Evolutionary conservation across 1,140 invertebrate species (phyloP).

Genomic region (Drosophila nikananu): DNA sequence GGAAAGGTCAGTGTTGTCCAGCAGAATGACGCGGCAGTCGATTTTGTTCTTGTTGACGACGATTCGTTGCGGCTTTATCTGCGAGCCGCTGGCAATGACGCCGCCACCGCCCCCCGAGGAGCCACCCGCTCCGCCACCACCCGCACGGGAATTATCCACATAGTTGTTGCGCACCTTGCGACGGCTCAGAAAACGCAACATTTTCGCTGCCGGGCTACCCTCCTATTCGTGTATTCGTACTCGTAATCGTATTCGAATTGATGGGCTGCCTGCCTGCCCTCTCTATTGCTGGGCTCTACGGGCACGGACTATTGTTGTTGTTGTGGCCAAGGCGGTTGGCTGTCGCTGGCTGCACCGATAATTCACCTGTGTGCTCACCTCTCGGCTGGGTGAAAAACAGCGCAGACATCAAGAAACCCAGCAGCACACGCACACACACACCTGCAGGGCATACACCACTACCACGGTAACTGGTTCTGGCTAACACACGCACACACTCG

Average conservation of each 20-base stretch:
- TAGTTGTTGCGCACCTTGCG: conserved; percentile 90
- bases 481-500: conserved; percentile 38
- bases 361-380: conserved; percentile 79
- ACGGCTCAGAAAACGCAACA: conserved; percentile 94
- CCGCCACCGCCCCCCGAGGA: conserved; percentile 46
- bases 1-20: conserved; percentile 95
- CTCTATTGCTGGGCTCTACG: conserved; percentile 42
- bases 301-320: conserved; percentile 6
- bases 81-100: conserved; percentile 67
- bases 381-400: conserved; percentile 69
- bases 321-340: conserved; percentile 55
- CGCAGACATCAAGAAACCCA: conserved; percentile 77
- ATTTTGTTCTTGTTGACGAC: conserved; percentile 92
- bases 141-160: conserved; percentile 85
- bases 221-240: conserved; percentile 1
- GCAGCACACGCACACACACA: conserved; percentile 40
- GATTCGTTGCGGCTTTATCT: conserved; percentile 87
- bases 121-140: conserved; percentile 52
- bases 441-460: conserved; percentile 18
- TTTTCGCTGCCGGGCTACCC: conserved; percentile 84
- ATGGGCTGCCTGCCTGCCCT: conserved; percentile 14
- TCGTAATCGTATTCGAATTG: conserved; percentile 11
- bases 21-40: conserved; percentile 94
- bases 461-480: conserved; percentile 70
- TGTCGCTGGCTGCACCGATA: conserved; percentile 73